Evolutionary conservation across 2,888 invertebrate species (phyloP).

Genomic region (Unio pictorum): DNA sequence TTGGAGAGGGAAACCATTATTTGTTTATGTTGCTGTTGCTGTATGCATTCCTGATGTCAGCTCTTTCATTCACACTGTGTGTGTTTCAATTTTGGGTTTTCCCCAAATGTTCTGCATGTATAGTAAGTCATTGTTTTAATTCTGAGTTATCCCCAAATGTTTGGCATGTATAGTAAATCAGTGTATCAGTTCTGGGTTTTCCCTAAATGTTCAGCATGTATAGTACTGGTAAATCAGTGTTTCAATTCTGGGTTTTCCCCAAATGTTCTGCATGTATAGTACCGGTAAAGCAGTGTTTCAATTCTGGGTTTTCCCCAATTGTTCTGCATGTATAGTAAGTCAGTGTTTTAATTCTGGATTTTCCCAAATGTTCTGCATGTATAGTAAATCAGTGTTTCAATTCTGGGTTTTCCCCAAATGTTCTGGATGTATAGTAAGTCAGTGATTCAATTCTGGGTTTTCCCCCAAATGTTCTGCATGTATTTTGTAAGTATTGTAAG

Average conservation of each 20-base stretch:
- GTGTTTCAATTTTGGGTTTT: slow-evolving; percentile 61
- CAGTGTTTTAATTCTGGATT: slow-evolving; percentile 58
- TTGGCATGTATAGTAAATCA: no score
- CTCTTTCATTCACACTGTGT: slow-evolving; percentile 47
- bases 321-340: slow-evolving; percentile 16
- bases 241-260: slow-evolving; percentile 63
- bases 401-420: slow-evolving; percentile 65
- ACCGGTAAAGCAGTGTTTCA: no score
- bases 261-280: slow-evolving; percentile 41
- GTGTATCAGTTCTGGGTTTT: slow-evolving; percentile 61
- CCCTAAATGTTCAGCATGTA: slow-evolving; percentile 49
- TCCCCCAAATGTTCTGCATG: slow-evolving; percentile 51
- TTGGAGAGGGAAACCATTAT: slow-evolving; percentile 70
- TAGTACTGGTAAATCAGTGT: slow-evolving; percentile 7
- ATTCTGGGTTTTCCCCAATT: slow-evolving; percentile 65
- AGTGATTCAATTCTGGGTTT: slow-evolving; percentile 60
- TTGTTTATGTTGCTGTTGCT: slow-evolving; percentile 75
- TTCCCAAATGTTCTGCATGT: slow-evolving; percentile 52
- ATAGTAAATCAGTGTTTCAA: slow-evolving; percentile 36
- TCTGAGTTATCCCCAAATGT: slow-evolving; percentile 64
- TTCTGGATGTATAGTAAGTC: neutral
- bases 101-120: slow-evolving; percentile 50
- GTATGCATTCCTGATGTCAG: slow-evolving; percentile 74
- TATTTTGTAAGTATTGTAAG: no score
- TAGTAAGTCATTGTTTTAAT: slow-evolving; percentile 41